Evolutionary conservation across 2,888 invertebrate species (phyloP).

Genomic region (Chrysodeixis includens): DNA sequence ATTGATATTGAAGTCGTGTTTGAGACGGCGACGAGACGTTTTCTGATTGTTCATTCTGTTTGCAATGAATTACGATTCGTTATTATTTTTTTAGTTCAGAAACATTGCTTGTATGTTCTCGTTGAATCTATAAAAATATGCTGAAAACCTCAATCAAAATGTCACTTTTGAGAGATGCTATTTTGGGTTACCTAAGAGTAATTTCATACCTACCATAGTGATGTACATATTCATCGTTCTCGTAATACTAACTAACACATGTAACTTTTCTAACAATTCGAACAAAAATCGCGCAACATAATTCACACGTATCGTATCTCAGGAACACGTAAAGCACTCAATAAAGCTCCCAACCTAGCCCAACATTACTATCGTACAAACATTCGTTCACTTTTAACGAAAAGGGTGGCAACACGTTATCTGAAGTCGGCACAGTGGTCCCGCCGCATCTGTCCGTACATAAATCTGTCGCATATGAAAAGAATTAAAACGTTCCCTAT

Average conservation of each 20-base stretch:
- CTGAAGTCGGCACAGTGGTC: constrained; percentile 66
- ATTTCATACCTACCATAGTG: too few species aligned
- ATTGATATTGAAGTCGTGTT: constrained; percentile 25
- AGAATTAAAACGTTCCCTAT: constrained; percentile 89
- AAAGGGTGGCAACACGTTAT: constrained; percentile 79
- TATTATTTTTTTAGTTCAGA: not conserved
- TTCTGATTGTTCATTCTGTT: constrained; percentile 24
- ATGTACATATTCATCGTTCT: too few species aligned
- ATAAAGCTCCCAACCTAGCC: constrained; percentile 43
- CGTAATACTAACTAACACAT: too few species aligned
- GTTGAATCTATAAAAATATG: not conserved
- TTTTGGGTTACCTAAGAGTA: too few species aligned
- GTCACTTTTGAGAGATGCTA: too few species aligned
- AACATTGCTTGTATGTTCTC: not conserved
- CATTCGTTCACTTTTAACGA: constrained; percentile 62
- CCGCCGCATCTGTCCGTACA: constrained; percentile 84
- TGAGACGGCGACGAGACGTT: constrained; percentile 1
- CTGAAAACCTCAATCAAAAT: too few species aligned
- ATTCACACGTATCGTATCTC: constrained; percentile 27
- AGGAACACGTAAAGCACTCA: constrained; percentile 30
- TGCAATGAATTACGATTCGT: not conserved
- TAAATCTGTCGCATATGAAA: constrained; percentile 88
- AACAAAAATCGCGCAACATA: constrained; percentile 17
- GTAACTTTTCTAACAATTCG: not conserved
- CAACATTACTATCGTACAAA: constrained; percentile 59